These are phyloP conservation scores for Oeneis ivallda DNA, from an alignment of 2,888 invertebrate species.

Conservation along the genomic window DNA sequence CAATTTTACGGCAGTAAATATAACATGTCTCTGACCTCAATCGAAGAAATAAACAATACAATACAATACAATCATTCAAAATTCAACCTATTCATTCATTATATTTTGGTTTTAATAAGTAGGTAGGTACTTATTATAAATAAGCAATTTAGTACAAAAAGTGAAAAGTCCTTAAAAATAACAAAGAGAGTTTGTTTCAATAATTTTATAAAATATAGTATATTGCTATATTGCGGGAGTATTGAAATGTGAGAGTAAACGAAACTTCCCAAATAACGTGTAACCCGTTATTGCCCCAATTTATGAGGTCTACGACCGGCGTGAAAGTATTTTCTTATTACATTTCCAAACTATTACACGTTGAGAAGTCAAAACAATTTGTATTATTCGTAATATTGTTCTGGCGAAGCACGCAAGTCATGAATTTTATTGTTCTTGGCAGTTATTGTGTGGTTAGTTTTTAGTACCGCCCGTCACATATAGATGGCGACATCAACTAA, in stretches of 20 bases:
- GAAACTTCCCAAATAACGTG: constrained; percentile 5
- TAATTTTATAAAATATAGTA: too few relatives aligned
- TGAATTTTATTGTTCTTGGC: constrained; percentile 3
- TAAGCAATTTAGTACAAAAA: too few relatives aligned
- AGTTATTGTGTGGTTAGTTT: not conserved
- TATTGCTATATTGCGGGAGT: not conserved
- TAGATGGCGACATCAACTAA: constrained; percentile 10
- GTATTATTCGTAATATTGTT: constrained; percentile 5
- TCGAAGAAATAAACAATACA: too few relatives aligned
- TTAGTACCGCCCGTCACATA: not conserved
- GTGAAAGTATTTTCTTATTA: constrained; percentile 24
- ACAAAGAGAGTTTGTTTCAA: too few relatives aligned
- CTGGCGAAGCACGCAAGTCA: not conserved
- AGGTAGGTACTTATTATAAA: too few relatives aligned
- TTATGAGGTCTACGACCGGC: constrained; percentile 28
- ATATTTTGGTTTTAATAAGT: too few relatives aligned
- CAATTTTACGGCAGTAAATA: too few relatives aligned
- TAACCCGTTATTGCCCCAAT: constrained; percentile 2
- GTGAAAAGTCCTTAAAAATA: too few relatives aligned
- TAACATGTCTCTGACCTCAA: too few relatives aligned
- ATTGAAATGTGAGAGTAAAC: not conserved
- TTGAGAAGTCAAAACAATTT: constrained; percentile 16
- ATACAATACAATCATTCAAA: too few relatives aligned
- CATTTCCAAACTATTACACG: constrained; percentile 6
- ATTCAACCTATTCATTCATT: too few relatives aligned